These are phyloP conservation scores for Lepus americanus DNA, from an alignment of 2,113 vertebrate species.

Conservation along the genomic window DNA sequence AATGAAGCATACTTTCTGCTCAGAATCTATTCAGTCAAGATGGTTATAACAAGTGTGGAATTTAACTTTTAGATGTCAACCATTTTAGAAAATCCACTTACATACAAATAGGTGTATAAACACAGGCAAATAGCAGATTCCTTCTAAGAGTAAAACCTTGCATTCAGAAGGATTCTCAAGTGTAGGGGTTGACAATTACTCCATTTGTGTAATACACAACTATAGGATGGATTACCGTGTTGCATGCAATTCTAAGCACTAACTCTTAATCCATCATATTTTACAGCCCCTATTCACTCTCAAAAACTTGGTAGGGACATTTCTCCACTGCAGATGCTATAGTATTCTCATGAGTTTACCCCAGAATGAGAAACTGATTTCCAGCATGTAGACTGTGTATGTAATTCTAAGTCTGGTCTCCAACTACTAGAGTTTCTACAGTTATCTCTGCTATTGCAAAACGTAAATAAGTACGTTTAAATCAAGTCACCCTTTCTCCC, in stretches of 20 bases:
- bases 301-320: background rate
- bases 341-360: background rate
- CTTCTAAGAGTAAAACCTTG: background rate
- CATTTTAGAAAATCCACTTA: background rate
- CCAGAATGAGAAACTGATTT: background rate
- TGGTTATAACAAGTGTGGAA: background rate
- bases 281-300: too few relatives aligned
- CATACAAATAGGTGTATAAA: background rate
- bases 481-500: background rate
- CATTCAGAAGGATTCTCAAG: background rate
- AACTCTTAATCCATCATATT: background rate
- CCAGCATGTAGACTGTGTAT: background rate
- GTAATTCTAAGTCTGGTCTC: background rate
- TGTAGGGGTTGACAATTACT: background rate
- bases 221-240: background rate
- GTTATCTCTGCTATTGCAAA: background rate
- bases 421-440: background rate
- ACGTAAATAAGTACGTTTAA: background rate
- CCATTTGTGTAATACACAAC: background rate
- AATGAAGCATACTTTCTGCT: background rate
- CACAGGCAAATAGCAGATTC: background rate
- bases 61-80: background rate
- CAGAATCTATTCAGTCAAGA: background rate
- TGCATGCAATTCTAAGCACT: background rate
- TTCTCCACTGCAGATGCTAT: background rate